Percentiles rank a stretch among this genome's conserved stretches.
These are phyloP conservation scores for Emydura subglobosa DNA, from an alignment of 2,113 vertebrate genomes.

Conservation along the genomic window DNA sequence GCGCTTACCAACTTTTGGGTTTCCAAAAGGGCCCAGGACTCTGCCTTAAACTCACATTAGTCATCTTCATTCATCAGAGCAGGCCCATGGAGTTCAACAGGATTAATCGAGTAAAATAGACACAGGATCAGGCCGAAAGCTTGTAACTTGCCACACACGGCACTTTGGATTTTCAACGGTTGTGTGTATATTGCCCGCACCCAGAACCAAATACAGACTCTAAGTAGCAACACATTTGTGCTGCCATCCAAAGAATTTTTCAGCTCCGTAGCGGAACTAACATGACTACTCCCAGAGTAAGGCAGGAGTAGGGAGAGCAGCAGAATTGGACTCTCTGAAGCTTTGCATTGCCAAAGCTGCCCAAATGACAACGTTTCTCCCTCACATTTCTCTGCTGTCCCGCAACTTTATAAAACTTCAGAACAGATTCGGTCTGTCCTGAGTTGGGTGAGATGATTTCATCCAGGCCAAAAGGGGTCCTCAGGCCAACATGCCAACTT, in stretches of 20 bases:
- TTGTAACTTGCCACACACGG: not conserved
- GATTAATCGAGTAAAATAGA: not conserved
- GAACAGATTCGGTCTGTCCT: accelerated
- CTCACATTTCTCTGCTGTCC: not conserved
- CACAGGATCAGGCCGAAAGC: not conserved
- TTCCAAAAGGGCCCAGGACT: not conserved
- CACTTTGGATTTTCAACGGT: not conserved
- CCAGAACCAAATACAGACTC: not conserved
- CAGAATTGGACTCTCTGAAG: not conserved
- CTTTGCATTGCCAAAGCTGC: not conserved
- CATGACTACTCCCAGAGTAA: not conserved
- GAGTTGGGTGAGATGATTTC: not conserved
- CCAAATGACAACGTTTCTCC: not conserved
- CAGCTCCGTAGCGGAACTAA: not conserved
- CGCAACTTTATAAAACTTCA: not conserved
- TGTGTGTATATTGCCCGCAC: not conserved
- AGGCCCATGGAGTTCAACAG: not conserved
- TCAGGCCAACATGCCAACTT: not conserved
- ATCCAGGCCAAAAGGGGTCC: not conserved
- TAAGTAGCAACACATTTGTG: not conserved
- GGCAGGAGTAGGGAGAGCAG: not conserved
- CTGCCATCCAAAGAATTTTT: not conserved
- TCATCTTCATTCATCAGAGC: not conserved
- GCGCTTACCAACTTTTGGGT: not conserved
- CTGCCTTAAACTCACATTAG: not conserved